A percentile compares a stretch with the other conserved stretches of the same genome.
These are phyloP conservation scores for Crocodylus rhombifer DNA, from an alignment of 2,797 vertebrate genomes.

Conservation along the genomic window DNA sequence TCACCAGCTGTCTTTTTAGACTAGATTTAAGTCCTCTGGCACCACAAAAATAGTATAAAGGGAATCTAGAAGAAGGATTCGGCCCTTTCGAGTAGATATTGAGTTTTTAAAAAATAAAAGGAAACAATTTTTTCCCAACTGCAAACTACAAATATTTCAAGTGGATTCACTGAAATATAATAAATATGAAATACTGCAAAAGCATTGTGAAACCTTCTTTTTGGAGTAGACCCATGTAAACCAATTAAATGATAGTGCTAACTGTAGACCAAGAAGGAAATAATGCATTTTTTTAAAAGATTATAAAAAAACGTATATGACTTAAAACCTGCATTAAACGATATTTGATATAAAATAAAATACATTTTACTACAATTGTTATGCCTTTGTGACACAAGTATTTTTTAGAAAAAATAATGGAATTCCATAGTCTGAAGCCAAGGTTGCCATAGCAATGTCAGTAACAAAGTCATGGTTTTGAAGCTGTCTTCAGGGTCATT, in stretches of 20 bases:
- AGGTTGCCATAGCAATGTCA: slow-evolving; percentile 2
- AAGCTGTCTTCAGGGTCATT: slow-evolving; percentile 34
- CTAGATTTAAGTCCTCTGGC: too few relatives aligned
- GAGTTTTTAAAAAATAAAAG: neutral
- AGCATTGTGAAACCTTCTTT: neutral
- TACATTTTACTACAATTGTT: neutral
- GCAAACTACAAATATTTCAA: neutral
- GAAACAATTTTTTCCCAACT: neutral
- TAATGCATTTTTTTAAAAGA: neutral
- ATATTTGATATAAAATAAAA: neutral
- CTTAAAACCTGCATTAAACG: neutral
- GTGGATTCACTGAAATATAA: neutral
- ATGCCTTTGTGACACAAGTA: neutral
- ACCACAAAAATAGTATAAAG: too few relatives aligned
- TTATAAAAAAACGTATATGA: neutral
- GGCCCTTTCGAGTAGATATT: neutral
- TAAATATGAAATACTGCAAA: neutral
- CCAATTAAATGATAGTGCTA: too few relatives aligned
- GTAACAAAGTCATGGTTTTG: slow-evolving; percentile 38
- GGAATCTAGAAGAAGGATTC: neutral
- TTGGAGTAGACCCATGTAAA: neutral
- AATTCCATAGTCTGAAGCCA: slow-evolving; percentile 17
- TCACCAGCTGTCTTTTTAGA: neutral
- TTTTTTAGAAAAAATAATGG: slow-evolving; percentile 1
- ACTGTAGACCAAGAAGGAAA: neutral